Base-by-base conservation (phyloP, 1,140 invertebrate species). In the Chironomus tepperi region DNA sequence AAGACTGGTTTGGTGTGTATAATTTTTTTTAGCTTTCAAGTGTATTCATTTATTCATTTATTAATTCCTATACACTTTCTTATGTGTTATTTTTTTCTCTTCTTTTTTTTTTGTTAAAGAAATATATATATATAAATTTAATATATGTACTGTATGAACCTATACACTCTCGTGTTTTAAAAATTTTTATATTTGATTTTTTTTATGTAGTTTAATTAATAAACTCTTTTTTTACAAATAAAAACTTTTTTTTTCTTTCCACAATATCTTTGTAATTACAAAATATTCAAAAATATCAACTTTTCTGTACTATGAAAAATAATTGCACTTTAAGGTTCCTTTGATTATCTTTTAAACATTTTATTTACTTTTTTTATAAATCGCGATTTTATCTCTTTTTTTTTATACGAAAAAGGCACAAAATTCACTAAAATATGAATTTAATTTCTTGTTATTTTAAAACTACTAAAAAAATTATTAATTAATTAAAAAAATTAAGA, bases 41-140 rank as follows among this genome's bases (percentile, higher is more conserved):
- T 70, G 65, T 70, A 70, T 70, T 19, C 12, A 74, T 47, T 67
- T 34, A 24, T 72, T 75, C 24, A 74, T 75, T 77, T 21, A 70
- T 57, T 57, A 57, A 57, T 57, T 57, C 47, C 47, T 57, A 70
- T 70, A 70, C 65, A 70, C 65, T 70, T 70, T 70, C 65, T 70
- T 70, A 70, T 70, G 65, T 70, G 65, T 70, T 70, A 70, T 70
- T 70, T 70, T 19, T 70, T 70, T 70, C 7, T 67, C 6, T 70
- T 70, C 19, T 70, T 70, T 18, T 70, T 70, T 18, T 57, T 57
- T 57, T 57, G 10, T 70, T 70, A 9, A 70, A 70, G 65, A 70
- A 70, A 70, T 19, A 21, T 70, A 57, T n/a, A n/a, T n/a, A 57
- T n/a, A 57, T 12, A 12, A 57, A 57, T n/a, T 57, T 34, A 34